These are phyloP conservation scores for Proales similis DNA, from an alignment of 1,140 invertebrate species.

Conservation along the genomic window DNA sequence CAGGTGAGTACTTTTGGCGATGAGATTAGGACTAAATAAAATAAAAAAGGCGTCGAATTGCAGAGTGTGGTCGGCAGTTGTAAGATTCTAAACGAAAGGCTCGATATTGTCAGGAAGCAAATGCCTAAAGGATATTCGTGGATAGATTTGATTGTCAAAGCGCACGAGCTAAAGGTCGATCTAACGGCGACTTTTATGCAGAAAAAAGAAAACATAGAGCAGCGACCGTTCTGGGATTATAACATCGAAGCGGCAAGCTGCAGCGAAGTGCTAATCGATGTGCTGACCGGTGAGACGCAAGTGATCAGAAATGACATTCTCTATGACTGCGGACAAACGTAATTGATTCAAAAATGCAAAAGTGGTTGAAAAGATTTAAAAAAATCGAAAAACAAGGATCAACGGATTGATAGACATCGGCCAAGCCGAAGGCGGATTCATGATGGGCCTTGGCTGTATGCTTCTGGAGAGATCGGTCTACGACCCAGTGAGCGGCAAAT, in stretches of 20 bases:
- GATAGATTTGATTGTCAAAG: conserved; percentile 23
- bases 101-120: conserved; percentile 24
- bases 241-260: conserved; percentile 44
- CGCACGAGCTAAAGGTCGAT: not conserved
- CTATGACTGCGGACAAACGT: conserved; percentile 35
- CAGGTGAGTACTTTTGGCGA: not conserved
- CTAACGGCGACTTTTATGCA: conserved; percentile 5
- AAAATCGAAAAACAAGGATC: not conserved
- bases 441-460: conserved; percentile 78
- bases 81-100: conserved; percentile 37
- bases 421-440: conserved; percentile 75
- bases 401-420: conserved; percentile 52
- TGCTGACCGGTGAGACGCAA: conserved; percentile 53
- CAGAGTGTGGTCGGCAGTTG: conserved; percentile 32
- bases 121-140: conserved; percentile 20
- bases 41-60: no score
- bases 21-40: no score
- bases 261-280: conserved; percentile 56
- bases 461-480: conserved; percentile 66
- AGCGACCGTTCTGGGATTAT: conserved; percentile 9
- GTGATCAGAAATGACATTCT: conserved; percentile 33
- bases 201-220: not conserved
- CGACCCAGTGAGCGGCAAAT: conserved; percentile 60
- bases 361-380: not conserved
- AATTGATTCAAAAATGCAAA: not conserved